Conservation (phyloP, 2,113 vertebrate species). For the Proterorhinus semilunaris region DNA sequence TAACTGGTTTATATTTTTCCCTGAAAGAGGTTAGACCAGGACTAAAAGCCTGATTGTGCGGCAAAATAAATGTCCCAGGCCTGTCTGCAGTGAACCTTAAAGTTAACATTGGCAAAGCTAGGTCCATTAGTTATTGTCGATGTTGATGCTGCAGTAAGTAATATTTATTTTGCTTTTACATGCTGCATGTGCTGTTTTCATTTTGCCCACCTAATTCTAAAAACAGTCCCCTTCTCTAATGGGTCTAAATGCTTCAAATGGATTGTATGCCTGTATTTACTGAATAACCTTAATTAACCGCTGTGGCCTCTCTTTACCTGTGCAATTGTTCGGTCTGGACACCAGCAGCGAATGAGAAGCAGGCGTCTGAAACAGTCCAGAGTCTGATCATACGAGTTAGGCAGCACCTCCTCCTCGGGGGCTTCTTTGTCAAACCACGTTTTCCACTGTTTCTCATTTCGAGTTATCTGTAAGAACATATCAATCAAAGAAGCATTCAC, state of each 20-base stretch:
- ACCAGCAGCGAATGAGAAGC: slow-evolving; percentile 94
- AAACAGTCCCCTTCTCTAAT: background rate
- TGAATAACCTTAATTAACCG: background rate
- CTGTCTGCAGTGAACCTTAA: slow-evolving; percentile 33
- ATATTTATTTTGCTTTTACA: slow-evolving; percentile 1
- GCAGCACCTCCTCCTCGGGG: slow-evolving; percentile 88
- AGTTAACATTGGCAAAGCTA: slow-evolving; percentile 17
- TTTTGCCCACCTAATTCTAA: background rate
- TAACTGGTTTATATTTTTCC: slow-evolving; percentile 13
- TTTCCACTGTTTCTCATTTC: slow-evolving; percentile 93
- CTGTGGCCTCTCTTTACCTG: slow-evolving; percentile 76
- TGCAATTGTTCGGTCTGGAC: slow-evolving; percentile 93
- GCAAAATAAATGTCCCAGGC: slow-evolving; percentile 28
- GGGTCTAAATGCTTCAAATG: background rate
- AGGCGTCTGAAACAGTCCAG: slow-evolving; percentile 89
- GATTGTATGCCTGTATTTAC: background rate
- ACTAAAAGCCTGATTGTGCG: slow-evolving; percentile 25
- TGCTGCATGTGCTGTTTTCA: background rate
- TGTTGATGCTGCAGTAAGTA: slow-evolving; percentile 11
- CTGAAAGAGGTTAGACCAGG: slow-evolving; percentile 13
- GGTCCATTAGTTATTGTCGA: slow-evolving; percentile 32
- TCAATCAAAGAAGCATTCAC: background rate
- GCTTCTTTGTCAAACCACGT: slow-evolving; percentile 94
- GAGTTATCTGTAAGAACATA: slow-evolving; percentile 80
- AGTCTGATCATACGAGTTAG: slow-evolving; percentile 85